Percentiles rank a stretch among this genome's conserved stretches.
Conservation (phyloP, 2,113 vertebrate genomes). For the Trematocara unimaculatum region DNA sequence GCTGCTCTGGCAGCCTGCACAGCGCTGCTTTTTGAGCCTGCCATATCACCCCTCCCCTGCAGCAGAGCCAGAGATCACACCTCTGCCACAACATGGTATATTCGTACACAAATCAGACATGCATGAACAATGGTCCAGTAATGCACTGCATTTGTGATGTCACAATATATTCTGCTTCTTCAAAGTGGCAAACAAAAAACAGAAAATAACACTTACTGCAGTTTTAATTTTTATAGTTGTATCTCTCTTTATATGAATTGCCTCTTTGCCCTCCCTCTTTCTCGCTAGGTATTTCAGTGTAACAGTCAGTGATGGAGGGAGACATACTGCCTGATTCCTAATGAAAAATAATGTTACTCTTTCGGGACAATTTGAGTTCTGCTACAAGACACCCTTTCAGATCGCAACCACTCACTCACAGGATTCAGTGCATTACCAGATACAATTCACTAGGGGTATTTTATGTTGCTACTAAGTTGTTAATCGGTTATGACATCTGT, state of each 20-base stretch:
- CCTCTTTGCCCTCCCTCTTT: not conserved
- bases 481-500: conserved; percentile 41
- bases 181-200: not conserved
- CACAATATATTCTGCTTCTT: not conserved
- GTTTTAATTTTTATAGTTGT: not conserved
- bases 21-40: not conserved
- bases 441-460: not conserved
- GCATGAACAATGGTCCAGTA: not conserved
- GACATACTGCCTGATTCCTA: not conserved
- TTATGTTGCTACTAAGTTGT: conserved; percentile 12
- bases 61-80: not conserved
- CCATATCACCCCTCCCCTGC: not conserved
- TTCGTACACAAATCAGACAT: not conserved
- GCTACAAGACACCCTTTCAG: not conserved
- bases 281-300: not conserved
- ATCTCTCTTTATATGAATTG: not conserved
- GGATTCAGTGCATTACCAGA: not conserved
- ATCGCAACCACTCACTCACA: not conserved
- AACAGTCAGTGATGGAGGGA: not conserved
- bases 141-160: not conserved
- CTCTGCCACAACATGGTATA: not conserved
- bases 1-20: not conserved
- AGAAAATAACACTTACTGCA: not conserved
- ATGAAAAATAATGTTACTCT: not conserved
- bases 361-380: not conserved